Base-by-base conservation (phyloP, 2,888 invertebrate genomes). In the Anthophora plumipes region DNA sequence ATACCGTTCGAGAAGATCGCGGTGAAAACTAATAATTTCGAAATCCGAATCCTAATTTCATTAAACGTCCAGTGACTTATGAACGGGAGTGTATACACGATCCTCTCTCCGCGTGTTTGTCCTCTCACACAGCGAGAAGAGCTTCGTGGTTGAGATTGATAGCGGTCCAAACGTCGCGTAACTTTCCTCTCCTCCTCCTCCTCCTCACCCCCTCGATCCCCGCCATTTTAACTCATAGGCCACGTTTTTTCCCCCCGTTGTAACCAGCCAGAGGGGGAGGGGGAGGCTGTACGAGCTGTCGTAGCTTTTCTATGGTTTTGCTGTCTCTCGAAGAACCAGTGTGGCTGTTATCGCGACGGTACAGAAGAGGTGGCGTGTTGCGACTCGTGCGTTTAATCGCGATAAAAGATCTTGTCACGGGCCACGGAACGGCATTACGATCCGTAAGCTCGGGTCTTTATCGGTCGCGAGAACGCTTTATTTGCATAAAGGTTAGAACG, bases 351-450 rank as follows among this genome's bases (percentile, higher is more conserved):
- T 92, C 92, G 90, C 85, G 77, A 84, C 87, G 84, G 78, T 83
- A 85, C 90, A 90, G 90, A 83, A 87, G 89, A 89, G 91, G 89
- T 91, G 90, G 90, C 90, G 91, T 90, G 91, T 90, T 88, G 89
- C 90, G 89, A 88, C 86, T 88, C 88, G 85, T 86, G 88, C 85
- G 85, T 90, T 91, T 89, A 90, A 92, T 92, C 91, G 90, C 90
- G 93, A 92, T 92, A 91, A 89, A 91, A 92, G 92, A 92, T 93
- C 92, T 93, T 92, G 92, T 91, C 92, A 88, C 89, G 89, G 89
- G 89, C 86, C 89, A 86, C 86, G 89, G 90, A 89, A 89, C 89
- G 88, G 88, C 91, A 89, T 90, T 89, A 88, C 89, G 89, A 89
- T 87, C 86, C 86, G 85, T 83, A 82, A 77, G 71, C 69, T 76